Percentiles rank a stretch among this genome's conserved stretches.
These are phyloP conservation scores for Syndactyla subalaris DNA, from an alignment of 2,797 vertebrate genomes.

Conservation along the genomic window DNA sequence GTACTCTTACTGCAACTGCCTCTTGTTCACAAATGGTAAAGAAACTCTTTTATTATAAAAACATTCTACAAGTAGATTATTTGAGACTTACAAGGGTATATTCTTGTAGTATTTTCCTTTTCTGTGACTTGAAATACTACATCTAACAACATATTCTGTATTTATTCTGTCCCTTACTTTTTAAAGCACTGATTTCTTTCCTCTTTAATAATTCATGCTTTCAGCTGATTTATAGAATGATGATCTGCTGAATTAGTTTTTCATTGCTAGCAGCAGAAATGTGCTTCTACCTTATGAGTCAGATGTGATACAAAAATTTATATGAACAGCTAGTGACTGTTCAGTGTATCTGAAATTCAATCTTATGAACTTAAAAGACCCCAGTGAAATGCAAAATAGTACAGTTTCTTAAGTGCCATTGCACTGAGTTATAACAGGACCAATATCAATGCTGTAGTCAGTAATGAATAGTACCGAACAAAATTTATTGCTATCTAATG, in stretches of 20 bases:
- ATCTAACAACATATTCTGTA: background rate
- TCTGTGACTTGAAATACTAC: background rate
- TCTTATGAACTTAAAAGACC: background rate
- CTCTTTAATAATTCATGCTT: constrained; percentile 42
- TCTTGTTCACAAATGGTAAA: background rate
- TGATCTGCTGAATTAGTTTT: constrained; percentile 36
- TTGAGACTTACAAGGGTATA: background rate
- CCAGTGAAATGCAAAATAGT: background rate
- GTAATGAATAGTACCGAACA: background rate
- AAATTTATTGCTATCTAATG: background rate
- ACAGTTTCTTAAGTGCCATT: background rate
- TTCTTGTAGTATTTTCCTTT: background rate
- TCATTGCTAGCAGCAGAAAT: background rate
- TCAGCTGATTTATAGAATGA: constrained; percentile 7
- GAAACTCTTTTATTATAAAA: background rate
- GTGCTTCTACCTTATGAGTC: constrained; percentile 6
- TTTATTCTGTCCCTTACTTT: constrained; percentile 16
- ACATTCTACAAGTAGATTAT: background rate
- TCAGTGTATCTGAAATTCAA: background rate
- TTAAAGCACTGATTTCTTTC: background rate
- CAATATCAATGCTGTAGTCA: background rate
- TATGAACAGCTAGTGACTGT: background rate
- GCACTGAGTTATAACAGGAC: background rate
- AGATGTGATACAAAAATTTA: background rate
- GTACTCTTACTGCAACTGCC: background rate